Evolutionary conservation across 2,113 vertebrate species (phyloP), one percentile per base, ranked within the genome.

Genomic region (Aphyosemion australe): DNA sequence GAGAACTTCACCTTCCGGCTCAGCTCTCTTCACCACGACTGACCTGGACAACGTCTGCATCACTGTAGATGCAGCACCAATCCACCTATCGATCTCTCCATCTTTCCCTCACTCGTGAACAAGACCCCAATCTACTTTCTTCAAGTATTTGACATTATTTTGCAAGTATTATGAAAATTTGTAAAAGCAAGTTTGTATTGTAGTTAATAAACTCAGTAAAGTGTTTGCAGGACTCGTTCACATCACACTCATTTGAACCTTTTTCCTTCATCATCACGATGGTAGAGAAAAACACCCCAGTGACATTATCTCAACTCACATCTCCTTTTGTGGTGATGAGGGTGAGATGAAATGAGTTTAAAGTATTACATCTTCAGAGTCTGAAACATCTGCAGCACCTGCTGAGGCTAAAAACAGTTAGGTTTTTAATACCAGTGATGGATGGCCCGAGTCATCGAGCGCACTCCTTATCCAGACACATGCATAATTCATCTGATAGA

Each of bases 401-500:
- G 61, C 75, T 64, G 62, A 67, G 61, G 66, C 61, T 72, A 74
- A 84, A 80, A 75, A 73, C 61, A 20, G 61, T 4, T 6, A 6
- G 43, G 65, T 69, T 86, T 87, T 87, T 78, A 80, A 79, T 79
- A 76, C 65, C 66, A 63, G 56, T 82, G 87, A 92, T 87, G 71
- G 83, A 92, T 89, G 71, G 55, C 77, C 70, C 60, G 68, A 80
- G 71, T 88, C 80, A 70, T 87, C 76, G 84, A 89, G 78, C 74
- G 77, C 78, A 78, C 78, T 84, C 77, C 72, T 74, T 83, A 82
- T 87, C 72, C 82, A 90, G 81, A 87, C 84, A 83, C 76, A 90
- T 93, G 88, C 85, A 93, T 91, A 84, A 92, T 90, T 90, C 69
- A 90, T 90, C 61, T 72, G 89, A 85, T 85, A 90, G 82, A 91